Evolutionary conservation across 2,797 vertebrate genomes (phyloP), one percentile per base, ranked within the genome.

Genomic region (Thaleichthys pacificus): DNA sequence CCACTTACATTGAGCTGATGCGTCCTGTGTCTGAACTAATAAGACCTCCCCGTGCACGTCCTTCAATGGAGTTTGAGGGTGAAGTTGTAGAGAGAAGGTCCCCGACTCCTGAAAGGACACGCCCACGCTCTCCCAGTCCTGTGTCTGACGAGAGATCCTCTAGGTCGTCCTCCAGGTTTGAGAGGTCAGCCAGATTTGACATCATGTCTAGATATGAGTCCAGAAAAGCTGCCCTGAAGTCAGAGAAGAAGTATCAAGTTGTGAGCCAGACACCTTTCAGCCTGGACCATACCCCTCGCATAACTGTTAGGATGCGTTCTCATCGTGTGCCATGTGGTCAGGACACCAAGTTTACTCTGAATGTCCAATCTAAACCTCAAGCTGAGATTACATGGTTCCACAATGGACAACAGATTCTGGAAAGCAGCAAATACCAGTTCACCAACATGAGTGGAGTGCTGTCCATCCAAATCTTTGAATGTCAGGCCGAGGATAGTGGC

Each of bases 191-290:
- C 70, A 95, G 97, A 85, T 99, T 99, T 91, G 98, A 99, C 86
- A 99, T 99, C 79, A 99, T 99, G 93, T 99, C 98, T 69, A 95
- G 98, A 74, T 99, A 99, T 0, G 98, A 99, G 83, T 95, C 98
- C 75, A 97, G 95, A 93, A 99, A 99, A 90, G 94, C 97, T 73
- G 95, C 98, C 88, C 79, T 99, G 75, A 99, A 99, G 89, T 95
- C 97, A 72, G 98, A 99, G 88, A 95, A 96, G 83, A 96, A 95
- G 82, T 98, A 97, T 0, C 95, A 97, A 86, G 94, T 98, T 74
- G 91, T 99, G 66, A 97, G 94, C 84, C 98, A 99, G 84, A 94
- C 95, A 71, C 97, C 98, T 35, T 99, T 99, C 86, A 97, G 96
- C 3, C 90, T 99, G 80, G 98, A 99, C 84, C 97, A 99, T 0